Evolutionary conservation across 2,797 vertebrate species (phyloP).

Genomic region (Crypturellus tataupa): DNA sequence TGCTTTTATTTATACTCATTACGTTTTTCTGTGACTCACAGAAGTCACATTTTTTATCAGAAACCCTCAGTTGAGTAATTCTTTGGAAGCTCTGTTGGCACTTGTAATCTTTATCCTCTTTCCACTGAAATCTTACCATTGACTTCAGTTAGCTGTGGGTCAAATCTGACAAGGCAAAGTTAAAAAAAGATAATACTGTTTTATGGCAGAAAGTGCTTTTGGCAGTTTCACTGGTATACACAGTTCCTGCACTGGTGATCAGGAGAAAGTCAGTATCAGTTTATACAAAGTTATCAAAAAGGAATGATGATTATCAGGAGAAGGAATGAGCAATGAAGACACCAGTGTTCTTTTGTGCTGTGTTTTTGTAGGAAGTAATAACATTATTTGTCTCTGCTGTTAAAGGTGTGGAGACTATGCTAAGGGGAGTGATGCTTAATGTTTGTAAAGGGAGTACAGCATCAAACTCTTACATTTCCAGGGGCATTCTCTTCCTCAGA

Average conservation of each 20-base stretch:
- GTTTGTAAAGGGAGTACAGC: background rate
- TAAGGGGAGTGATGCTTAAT: background rate
- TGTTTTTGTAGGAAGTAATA: background rate
- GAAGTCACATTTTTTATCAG: slow-evolving; percentile 25
- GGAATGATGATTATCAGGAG: background rate
- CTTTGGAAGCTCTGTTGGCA: slow-evolving; percentile 4
- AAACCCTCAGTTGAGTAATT: slow-evolving; percentile 12
- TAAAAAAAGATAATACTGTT: background rate
- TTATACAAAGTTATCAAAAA: background rate
- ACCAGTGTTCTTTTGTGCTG: background rate
- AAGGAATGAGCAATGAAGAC: background rate
- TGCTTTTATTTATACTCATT: slow-evolving; percentile 46
- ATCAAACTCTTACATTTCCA: background rate
- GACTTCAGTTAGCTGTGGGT: background rate
- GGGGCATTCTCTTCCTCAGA: background rate
- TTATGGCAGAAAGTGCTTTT: background rate
- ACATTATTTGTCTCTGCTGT: background rate
- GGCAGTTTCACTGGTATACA: background rate
- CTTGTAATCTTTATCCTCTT: background rate
- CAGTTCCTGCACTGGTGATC: background rate
- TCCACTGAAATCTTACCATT: background rate
- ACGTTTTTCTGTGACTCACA: slow-evolving; percentile 44
- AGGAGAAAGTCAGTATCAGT: background rate
- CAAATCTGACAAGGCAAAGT: background rate
- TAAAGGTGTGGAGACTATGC: background rate